Evolutionary conservation across 2,797 vertebrate genomes (phyloP), one percentile per base, ranked within the genome.

Genomic region (Molossus alvarezi): DNA sequence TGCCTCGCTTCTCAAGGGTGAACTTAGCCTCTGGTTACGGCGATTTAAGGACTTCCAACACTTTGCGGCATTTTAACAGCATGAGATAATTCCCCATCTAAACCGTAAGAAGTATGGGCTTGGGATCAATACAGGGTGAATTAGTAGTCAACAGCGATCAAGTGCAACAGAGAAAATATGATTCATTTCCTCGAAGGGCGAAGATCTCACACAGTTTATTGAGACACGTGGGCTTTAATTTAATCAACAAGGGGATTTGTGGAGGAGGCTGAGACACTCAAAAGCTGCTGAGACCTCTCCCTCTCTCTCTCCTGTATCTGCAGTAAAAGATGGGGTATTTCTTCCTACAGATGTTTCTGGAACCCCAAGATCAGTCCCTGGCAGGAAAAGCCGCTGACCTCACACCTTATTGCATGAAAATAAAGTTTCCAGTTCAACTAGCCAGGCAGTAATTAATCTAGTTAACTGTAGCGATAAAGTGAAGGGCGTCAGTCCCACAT

Each of bases 61-160:
- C 57, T 76, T 82, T 51, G 65, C 82, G 75, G 72, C 93, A 82
- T 95, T 98, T 97, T 97, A 37, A 97, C 92, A 97, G 90, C 91
- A 77, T 95, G 96, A 98, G 98, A 98, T 98, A 96, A 97, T 97
- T 96, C 95, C 67, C 97, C 95, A 88, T 96, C 95, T 93, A 88
- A 97, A 82, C 87, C n/a, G 86, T 90, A 97, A 98, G 97, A 98
- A 96, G 97, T 95, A 96, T 72, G 89, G 95, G 94, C 96, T 98
- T 95, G 96, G 97, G 97, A 98, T 98, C 97, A 90, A 98, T 98
- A 97, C 91, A 33, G 95, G 94, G 82, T 98, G 98, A 98, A 98
- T 98, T 98, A 98, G 96, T 97, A 98, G 97, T 97, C 97, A 97
- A 97, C 79, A 91, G 97, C 94, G 76, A 98, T 98, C 96, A 96